Evolutionary conservation across 2,888 invertebrate species (phyloP).

Genomic region (Phaonia tiefii): DNA sequence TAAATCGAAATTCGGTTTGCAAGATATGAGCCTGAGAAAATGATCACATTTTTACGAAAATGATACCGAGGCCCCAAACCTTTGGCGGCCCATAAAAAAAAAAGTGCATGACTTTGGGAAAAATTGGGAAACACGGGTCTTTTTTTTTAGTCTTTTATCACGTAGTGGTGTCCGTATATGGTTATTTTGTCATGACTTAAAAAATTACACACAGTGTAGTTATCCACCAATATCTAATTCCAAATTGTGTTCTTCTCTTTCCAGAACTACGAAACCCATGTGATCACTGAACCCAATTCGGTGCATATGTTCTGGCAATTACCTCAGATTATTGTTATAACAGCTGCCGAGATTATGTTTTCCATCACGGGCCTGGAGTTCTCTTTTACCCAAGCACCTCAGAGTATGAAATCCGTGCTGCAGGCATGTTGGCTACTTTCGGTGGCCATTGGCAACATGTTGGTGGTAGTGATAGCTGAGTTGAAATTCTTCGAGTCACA

Average conservation of each 20-base stretch:
- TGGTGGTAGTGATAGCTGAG: constrained; percentile 87
- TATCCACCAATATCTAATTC: too few species aligned
- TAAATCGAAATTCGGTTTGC: too few species aligned
- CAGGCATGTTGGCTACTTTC: constrained; percentile 96
- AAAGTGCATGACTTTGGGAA: too few species aligned
- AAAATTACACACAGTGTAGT: too few species aligned
- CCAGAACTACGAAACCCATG: constrained; percentile 70
- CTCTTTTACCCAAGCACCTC: constrained; percentile 96
- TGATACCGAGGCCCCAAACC: too few species aligned
- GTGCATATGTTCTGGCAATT: constrained; percentile 90
- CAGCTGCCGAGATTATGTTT: constrained; percentile 96
- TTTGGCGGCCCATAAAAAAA: too few species aligned
- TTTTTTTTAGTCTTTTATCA: too few species aligned
- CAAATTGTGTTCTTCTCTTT: constrained; percentile 11
- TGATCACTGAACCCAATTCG: constrained; percentile 85
- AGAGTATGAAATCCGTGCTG: constrained; percentile 95
- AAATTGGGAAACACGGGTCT: too few species aligned
- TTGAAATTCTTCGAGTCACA: constrained; percentile 76
- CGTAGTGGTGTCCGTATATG: too few species aligned
- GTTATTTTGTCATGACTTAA: too few species aligned
- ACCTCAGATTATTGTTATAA: constrained; percentile 96
- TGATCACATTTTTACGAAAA: too few species aligned
- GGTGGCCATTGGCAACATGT: constrained; percentile 94
- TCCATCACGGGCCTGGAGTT: constrained; percentile 97
- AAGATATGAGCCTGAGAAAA: too few species aligned